Percentiles rank a stretch among this genome's conserved stretches.
phyloP scores from a whole-genome alignment of 2,888 invertebrate species.

The Troglohyphantes excavatus region DNA sequence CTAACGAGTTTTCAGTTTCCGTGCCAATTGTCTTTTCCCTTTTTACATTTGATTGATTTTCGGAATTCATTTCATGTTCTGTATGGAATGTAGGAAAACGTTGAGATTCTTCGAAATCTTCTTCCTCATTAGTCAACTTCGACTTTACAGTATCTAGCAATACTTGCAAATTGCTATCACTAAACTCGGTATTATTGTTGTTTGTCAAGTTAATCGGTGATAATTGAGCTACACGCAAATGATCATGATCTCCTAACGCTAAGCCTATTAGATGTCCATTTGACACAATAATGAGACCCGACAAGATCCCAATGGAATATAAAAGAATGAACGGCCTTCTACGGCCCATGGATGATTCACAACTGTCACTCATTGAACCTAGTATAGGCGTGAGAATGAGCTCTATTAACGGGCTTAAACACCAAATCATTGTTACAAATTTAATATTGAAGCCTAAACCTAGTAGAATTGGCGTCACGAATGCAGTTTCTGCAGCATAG shows the following conservation, averaged over 20 bases:
- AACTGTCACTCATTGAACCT: conserved; percentile 95
- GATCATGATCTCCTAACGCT: conserved; percentile 87
- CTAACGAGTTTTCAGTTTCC: background rate
- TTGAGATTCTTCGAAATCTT: background rate
- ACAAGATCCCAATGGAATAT: conserved; percentile 92
- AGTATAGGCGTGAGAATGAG: conserved; percentile 96
- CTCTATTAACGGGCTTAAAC: conserved; percentile 94
- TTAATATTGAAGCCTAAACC: conserved; percentile 95
- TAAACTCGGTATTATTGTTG: background rate
- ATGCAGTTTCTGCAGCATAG: conserved; percentile 98
- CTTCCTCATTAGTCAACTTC: background rate
- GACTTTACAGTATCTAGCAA: background rate
- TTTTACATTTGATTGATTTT: background rate
- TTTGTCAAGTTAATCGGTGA: conserved; percentile 82
- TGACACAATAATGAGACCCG: conserved; percentile 94
- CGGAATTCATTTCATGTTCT: background rate
- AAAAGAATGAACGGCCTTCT: conserved; percentile 95
- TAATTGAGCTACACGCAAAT: conserved; percentile 30
- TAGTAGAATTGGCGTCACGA: conserved; percentile 95
- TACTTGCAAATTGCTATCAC: background rate
- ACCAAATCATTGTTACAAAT: conserved; percentile 98
- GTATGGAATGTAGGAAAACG: background rate
- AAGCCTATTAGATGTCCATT: conserved; percentile 94
- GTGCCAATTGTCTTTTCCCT: background rate
- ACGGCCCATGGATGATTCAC: conserved; percentile 90